Conservation (phyloP, 2,113 vertebrate genomes). For the Corydoras maculifer region DNA sequence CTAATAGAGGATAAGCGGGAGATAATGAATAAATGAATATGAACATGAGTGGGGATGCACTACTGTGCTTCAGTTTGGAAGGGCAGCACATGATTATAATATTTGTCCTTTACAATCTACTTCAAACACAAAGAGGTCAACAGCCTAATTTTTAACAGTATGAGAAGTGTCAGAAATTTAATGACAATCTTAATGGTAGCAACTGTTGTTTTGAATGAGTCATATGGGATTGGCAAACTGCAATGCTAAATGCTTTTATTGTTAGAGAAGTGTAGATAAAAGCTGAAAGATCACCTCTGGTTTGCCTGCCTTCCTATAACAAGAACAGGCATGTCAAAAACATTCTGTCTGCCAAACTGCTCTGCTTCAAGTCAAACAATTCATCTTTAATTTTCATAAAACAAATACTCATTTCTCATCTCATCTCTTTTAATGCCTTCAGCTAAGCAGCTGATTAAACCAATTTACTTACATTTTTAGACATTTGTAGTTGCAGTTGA, state of each 20-base stretch:
- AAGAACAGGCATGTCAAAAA: background rate
- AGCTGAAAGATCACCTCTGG: background rate
- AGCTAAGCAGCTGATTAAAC: too few relatives aligned
- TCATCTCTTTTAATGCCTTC: background rate
- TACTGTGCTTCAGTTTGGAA: too few relatives aligned
- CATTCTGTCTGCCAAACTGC: background rate
- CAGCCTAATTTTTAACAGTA: background rate
- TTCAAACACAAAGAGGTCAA: too few relatives aligned
- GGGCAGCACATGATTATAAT: too few relatives aligned
- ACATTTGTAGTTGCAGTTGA: too few relatives aligned
- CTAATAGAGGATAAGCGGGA: too few relatives aligned
- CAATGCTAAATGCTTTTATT: background rate
- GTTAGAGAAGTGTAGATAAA: background rate
- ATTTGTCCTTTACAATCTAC: too few relatives aligned
- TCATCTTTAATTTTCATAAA: background rate
- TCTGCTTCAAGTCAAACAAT: background rate
- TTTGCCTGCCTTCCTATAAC: background rate
- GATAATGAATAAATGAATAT: too few relatives aligned
- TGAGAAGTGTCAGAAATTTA: background rate
- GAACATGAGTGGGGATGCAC: too few relatives aligned
- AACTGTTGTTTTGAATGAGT: too few relatives aligned
- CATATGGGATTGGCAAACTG: too few relatives aligned
- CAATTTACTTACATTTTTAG: too few relatives aligned
- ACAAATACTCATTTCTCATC: background rate
- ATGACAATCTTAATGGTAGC: background rate